These are phyloP conservation scores for Diarsia rubi DNA, from an alignment of 2,888 invertebrate genomes.

Conservation along the genomic window DNA sequence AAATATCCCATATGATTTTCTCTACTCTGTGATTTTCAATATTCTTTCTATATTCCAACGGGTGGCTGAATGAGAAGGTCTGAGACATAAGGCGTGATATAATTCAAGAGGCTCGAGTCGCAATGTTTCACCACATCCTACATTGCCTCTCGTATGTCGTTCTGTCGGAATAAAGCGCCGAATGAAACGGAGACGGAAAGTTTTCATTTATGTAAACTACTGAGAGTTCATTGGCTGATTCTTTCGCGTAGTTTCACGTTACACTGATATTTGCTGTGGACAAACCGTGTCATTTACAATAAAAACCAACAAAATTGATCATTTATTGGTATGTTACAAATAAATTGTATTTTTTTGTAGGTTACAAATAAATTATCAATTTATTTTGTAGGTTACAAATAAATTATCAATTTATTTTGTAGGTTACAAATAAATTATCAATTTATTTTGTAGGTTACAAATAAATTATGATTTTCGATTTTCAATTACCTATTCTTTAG, in stretches of 20 bases:
- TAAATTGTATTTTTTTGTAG: too few species aligned
- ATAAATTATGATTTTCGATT: constrained; percentile 37
- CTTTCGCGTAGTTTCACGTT: constrained; percentile 11
- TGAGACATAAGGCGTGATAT: constrained; percentile 56
- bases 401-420: too few species aligned
- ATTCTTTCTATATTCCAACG: constrained; percentile 46
- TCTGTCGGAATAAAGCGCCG: constrained; percentile 54
- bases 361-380: too few species aligned
- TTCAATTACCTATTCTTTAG: constrained; percentile 59
- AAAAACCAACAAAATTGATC: too few species aligned
- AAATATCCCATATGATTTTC: constrained; percentile 7
- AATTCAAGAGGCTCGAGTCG: constrained; percentile 60
- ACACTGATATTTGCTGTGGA: background rate
- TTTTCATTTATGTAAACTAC: constrained; percentile 60
- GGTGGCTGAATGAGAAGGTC: constrained; percentile 55
- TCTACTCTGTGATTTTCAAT: constrained; percentile 52
- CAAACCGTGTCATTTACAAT: background rate
- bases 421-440: too few species aligned
- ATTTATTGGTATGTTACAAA: background rate
- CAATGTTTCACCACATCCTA: constrained; percentile 59
- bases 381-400: too few species aligned
- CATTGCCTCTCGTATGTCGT: constrained; percentile 43
- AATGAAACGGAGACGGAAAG: constrained; percentile 54
- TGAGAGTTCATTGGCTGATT: constrained; percentile 16
- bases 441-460: too few species aligned